Base-by-base conservation (phyloP, 2,888 invertebrate genomes). In the Drosophila seclusa region DNA sequence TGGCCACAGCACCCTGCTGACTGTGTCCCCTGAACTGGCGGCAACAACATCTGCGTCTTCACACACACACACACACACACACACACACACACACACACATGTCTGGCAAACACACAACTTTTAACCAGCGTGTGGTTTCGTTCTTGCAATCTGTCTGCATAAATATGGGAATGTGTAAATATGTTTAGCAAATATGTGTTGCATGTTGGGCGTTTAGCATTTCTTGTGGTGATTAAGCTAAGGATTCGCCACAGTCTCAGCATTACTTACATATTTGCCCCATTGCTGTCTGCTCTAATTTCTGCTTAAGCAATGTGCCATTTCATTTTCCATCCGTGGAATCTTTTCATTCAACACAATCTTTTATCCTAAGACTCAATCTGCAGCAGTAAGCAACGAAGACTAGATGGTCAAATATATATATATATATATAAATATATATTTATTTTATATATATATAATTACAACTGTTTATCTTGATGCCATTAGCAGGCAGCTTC, bases 1-100 rank as follows among this genome's bases (percentile, higher is more conserved):
- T 65, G 68, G 78, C 57, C 81, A 29, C 54, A 63, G 62, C 50
- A 45, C 53, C 82, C 73, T 24, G 65, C 78, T 63, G 82, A 54
- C 60, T 38, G 32, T 54, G 49, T 31, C 38, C 38, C 55, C 55
- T 38, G 11, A 27, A 53, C n/a, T 64, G 71, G 59, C 60, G 50
- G 52, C 66, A 59, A 42, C 34, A 76, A 76, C 76, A 78, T 63
- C 71, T 71, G 76, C 45, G 48, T 32, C 65, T 38, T 36, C 27
- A 42, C 21, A 42, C 42, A 42, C 42, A 21, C n/a, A 40, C n/a
- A n/a, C 18, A n/a, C n/a, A 7, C 7, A n/a, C n/a, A 52, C 21
- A 27, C n/a, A n/a, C n/a, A n/a, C n/a, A n/a, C n/a, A n/a, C n/a
- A 21, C 53, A 34, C 36, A 36, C 24, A 57, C 61, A 65, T 58